Conservation (phyloP, 1,140 invertebrate species). For the Cotesia glomerata region DNA sequence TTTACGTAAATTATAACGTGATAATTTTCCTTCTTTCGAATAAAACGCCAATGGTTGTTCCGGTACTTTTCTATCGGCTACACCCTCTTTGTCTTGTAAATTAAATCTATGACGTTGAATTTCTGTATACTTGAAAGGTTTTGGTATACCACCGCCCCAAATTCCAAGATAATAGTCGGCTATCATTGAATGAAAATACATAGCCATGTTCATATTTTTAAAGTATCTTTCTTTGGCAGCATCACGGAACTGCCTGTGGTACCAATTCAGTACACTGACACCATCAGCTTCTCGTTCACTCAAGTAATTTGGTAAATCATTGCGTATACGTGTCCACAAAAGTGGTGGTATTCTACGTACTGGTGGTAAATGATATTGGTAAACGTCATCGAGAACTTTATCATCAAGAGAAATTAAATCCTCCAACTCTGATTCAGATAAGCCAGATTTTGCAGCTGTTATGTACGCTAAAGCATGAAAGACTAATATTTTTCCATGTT, state of each 20-base stretch:
- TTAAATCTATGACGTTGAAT: constrained; percentile 90
- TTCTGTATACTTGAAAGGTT: constrained; percentile 97
- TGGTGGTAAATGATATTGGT: constrained; percentile 97
- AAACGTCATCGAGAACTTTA: constrained; percentile 95
- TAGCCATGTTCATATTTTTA: constrained; percentile 95
- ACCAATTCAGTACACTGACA: constrained; percentile 97
- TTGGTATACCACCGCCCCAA: constrained; percentile 92
- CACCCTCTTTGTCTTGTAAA: constrained; percentile 87
- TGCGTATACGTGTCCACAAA: constrained; percentile 93
- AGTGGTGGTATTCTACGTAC: constrained; percentile 93
- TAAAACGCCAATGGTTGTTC: constrained; percentile 93
- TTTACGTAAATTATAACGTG: constrained; percentile 87
- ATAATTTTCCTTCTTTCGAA: constrained; percentile 85
- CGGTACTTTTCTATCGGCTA: constrained; percentile 94
- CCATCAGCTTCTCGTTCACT: constrained; percentile 96
- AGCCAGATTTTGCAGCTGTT: constrained; percentile 89
- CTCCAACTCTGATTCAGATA: constrained; percentile 93
- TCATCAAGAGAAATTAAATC: constrained; percentile 95
- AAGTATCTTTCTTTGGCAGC: constrained; percentile 94
- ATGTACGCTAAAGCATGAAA: constrained; percentile 95
- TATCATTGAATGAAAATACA: constrained; percentile 96
- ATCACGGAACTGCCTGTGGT: constrained; percentile 94
- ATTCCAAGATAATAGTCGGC: constrained; percentile 97
- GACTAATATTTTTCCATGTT: constrained; percentile 90
- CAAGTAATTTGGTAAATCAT: constrained; percentile 94